phyloP scores from a whole-genome alignment of 2,113 vertebrate species.

The Hippocampus guttulatus region DNA sequence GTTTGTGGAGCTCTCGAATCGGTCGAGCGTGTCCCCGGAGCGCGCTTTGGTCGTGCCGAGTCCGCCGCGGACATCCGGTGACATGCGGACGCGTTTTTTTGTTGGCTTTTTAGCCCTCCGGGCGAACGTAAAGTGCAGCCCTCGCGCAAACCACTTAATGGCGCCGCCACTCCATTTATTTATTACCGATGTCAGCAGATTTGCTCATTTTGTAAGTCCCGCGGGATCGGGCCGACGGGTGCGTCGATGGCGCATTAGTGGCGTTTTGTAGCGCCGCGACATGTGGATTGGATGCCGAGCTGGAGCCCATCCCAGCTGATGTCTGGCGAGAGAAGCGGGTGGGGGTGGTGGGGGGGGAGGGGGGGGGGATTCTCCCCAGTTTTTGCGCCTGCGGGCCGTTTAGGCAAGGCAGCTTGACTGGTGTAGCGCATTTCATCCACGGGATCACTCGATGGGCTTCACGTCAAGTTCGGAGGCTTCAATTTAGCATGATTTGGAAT shows the following conservation, averaged over 20 bases:
- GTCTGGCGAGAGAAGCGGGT: too few species aligned
- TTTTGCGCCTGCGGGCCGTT: too few species aligned
- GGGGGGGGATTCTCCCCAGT: too few species aligned
- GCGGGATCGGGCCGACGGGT: constrained; percentile 53
- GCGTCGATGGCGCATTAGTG: constrained; percentile 34
- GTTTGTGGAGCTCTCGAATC: background rate
- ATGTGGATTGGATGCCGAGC: background rate
- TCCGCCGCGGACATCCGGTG: background rate
- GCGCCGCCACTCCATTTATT: constrained; percentile 47
- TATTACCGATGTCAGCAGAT: constrained; percentile 49
- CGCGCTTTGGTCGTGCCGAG: background rate
- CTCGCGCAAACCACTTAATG: background rate
- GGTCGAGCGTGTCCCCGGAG: background rate
- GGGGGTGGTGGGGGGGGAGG: too few species aligned
- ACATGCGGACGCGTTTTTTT: background rate
- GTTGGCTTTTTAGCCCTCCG: background rate
- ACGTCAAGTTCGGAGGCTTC: too few species aligned
- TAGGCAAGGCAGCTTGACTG: too few species aligned
- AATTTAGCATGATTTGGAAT: too few species aligned
- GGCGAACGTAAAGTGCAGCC: background rate
- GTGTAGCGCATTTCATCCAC: too few species aligned
- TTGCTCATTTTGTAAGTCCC: constrained; percentile 39
- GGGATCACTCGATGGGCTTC: too few species aligned
- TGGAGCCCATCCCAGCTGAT: background rate
- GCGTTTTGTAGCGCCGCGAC: background rate